phyloP scores from a whole-genome alignment of 2,797 vertebrate species.

The Jordanella pulchra region DNA sequence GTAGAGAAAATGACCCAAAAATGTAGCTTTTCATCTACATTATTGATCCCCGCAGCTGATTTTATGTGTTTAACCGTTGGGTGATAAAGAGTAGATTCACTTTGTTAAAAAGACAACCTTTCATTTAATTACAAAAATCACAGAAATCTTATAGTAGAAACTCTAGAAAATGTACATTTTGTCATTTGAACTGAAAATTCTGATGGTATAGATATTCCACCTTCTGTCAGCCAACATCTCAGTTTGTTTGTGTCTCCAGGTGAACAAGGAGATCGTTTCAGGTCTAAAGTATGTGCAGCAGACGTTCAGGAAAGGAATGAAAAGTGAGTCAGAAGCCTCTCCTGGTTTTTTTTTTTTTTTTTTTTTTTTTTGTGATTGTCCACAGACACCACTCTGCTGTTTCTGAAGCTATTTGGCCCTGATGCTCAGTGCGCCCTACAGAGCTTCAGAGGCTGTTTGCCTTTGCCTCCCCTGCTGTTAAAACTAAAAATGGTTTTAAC shows the following conservation, averaged over 20 bases:
- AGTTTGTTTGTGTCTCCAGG: conserved; percentile 75
- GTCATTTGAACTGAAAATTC: too few relatives aligned
- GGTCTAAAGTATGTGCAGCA: conserved; percentile 95
- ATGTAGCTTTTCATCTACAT: not conserved
- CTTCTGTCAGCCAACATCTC: not conserved
- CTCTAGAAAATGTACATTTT: too few relatives aligned
- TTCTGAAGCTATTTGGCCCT: conserved; percentile 2
- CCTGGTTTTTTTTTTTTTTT: not conserved
- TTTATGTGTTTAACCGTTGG: not conserved
- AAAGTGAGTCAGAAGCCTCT: conserved; percentile 83
- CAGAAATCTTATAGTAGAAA: not conserved
- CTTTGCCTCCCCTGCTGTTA: not conserved
- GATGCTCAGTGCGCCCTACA: too few relatives aligned
- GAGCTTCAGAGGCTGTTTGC: not conserved
- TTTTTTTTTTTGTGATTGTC: too few relatives aligned
- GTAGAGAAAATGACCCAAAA: not conserved
- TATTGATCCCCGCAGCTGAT: not conserved
- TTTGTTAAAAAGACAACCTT: not conserved
- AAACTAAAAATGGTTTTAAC: not conserved
- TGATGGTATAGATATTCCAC: not conserved
- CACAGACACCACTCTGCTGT: not conserved
- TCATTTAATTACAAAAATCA: too few relatives aligned
- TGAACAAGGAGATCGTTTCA: conserved; percentile 94
- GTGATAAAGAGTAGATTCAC: not conserved
- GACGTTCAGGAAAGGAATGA: conserved; percentile 92